Evolutionary conservation across 1,140 invertebrate species (phyloP), one percentile per base, ranked within the genome.

Genomic region (Anoplophora glabripennis): DNA sequence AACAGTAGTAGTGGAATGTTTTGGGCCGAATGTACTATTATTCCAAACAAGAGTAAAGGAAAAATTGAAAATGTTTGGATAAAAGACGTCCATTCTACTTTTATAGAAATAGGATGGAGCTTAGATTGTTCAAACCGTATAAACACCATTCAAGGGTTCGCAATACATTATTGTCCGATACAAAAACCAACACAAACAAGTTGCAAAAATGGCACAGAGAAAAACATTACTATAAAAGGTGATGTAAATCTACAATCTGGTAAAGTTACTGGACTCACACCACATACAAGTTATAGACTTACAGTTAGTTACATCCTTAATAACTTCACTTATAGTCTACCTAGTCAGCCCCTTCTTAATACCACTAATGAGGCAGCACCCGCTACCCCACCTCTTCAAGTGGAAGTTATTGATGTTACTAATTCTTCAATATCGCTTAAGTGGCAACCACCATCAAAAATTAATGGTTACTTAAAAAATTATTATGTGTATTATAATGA

Each of bases 211-310:
- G 60, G 34, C 4, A 9, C 36, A 10, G 28, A 28, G 14, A 37
- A 52, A 36, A 64, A 57, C 51, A 12, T 61, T n/a, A 64, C 59
- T 7, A 53, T 58, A 5, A 7, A 46, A n/a, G 49, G 40, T 10
- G 33, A 42, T 34, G 15, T 36, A 15, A 53, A 14, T 11, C 35
- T 17, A 11, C 48, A 36, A 11, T 49, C 15, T 28, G 63, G 21
- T 8, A 49, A 33, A 14, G 36, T 64, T 21, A 51, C 65, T 1
- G 74, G 77, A 33, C 73, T 94, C 35, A 81, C 83, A 55, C 90
- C 92, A 3, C 93, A 85, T 68, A 90, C 87, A 7, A 85, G 85
- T 1, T 95, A 94, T 70, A 84, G 81, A 68, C 77, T 94, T 5
- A 81, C 80, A 3, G 81, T 94, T 12, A 77, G 86, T 10, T 84